Base-by-base conservation (phyloP, 1,140 invertebrate species). In the Dysdera silvatica region DNA sequence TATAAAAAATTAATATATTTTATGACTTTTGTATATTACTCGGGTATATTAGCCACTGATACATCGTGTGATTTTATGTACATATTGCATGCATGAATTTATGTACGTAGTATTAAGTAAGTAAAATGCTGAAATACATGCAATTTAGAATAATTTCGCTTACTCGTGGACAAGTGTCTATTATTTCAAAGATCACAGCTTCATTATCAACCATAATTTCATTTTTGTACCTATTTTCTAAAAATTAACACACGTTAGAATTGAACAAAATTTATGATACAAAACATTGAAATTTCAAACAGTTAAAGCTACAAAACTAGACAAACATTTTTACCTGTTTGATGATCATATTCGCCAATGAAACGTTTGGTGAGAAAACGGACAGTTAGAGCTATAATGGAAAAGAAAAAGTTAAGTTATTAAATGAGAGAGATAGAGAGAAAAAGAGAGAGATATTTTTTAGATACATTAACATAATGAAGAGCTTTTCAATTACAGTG, bases 281-380 rank as follows among this genome's bases (percentile, higher is more conserved):
- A 20, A 23, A 20, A 10, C 7, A 10, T 29, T 40, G 16, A 62
- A 23, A 33, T 37, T 4, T 18, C n/a, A n/a, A n/a, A n/a, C n/a
- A n/a, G n/a, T n/a, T n/a, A n/a, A n/a, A n/a, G n/a, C n/a, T 49
- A 37, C 35, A 37, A 37, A 37, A n/a, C 12, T 37, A 37, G 12
- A 12, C n/a, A n/a, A 1, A 4, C n/a, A n/a, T n/a, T 58, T 65
- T 61, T 80, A 90, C 88, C 89, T 79, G 87, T 84, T 77, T 91
- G 87, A 76, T 93, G 89, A 75, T 93, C 90, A 75, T 95, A 95
- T 78, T 95, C 91, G 45, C 91, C 90, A 62, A 95, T 94, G 75
- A 91, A 95, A 66, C 90, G 78, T 71, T 86, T 87, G 0, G 91
- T 94, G 43, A 94, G 77, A 73, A 91, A 94, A 67, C 91, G 82